These are phyloP conservation scores for Eledone cirrhosa DNA, from an alignment of 2,888 invertebrate genomes.

Conservation along the genomic window DNA sequence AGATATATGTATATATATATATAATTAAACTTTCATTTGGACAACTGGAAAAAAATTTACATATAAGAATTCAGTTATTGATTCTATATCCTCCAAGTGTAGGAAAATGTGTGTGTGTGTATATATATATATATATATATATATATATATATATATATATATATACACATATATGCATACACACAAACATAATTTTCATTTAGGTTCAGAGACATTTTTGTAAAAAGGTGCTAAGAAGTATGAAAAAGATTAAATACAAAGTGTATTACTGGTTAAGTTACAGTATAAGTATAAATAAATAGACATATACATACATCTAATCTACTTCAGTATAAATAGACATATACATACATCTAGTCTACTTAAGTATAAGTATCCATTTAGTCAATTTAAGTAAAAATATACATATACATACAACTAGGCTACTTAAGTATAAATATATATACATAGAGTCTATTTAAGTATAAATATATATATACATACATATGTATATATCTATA, in stretches of 20 bases:
- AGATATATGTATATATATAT: no score
- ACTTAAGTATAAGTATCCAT: not conserved
- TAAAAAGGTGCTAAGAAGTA: no score
- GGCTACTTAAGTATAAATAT: not conserved
- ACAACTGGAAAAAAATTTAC: no score
- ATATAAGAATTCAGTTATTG: no score
- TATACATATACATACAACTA: not conserved
- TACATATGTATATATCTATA: not conserved
- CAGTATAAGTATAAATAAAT: no score
- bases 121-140: not conserved
- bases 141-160: not conserved
- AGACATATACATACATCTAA: not conserved
- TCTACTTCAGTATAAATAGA: not conserved
- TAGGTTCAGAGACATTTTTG: not conserved
- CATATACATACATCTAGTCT: not conserved
- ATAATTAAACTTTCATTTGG: no score
- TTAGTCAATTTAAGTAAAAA: no score
- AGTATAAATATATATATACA: not conserved
- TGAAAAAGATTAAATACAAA: no score
- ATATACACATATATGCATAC: not conserved
- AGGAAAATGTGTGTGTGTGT: no score
- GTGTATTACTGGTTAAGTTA: no score
- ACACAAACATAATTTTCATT: not conserved
- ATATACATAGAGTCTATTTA: not conserved
- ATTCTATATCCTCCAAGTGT: no score